Evolutionary conservation across 2,797 vertebrate species (phyloP).

Genomic region (Sparidentex hasta): DNA sequence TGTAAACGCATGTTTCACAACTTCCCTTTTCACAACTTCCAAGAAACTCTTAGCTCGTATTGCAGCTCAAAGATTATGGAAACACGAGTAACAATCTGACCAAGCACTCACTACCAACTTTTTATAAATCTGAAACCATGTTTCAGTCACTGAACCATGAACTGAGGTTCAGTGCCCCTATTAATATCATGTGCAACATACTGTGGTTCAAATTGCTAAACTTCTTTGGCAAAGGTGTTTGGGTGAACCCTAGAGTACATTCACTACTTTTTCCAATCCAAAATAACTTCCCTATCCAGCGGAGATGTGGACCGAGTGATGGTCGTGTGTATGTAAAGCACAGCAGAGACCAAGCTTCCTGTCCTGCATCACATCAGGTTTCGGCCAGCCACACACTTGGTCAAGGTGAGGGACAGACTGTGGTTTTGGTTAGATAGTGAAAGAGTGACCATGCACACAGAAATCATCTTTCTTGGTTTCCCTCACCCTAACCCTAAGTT

Average conservation of each 20-base stretch:
- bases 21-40: neutral
- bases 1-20: neutral
- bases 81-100: neutral
- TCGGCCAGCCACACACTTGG: neutral
- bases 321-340: neutral
- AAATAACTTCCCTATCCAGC: neutral
- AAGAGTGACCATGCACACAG: neutral
- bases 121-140: neutral
- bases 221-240: neutral
- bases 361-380: neutral
- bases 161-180: neutral
- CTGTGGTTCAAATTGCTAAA: neutral
- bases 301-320: neutral
- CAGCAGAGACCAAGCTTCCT: neutral
- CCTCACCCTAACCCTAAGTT: neutral
- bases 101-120: neutral
- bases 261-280: neutral
- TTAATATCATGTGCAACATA: neutral
- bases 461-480: too few species aligned
- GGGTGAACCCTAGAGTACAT: neutral
- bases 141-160: neutral
- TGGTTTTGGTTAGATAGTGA: neutral
- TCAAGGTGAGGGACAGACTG: neutral
- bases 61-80: neutral
- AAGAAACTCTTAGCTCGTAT: neutral